Evolutionary conservation across 2,797 vertebrate genomes (phyloP).

Genomic region (Chelon labrosus): DNA sequence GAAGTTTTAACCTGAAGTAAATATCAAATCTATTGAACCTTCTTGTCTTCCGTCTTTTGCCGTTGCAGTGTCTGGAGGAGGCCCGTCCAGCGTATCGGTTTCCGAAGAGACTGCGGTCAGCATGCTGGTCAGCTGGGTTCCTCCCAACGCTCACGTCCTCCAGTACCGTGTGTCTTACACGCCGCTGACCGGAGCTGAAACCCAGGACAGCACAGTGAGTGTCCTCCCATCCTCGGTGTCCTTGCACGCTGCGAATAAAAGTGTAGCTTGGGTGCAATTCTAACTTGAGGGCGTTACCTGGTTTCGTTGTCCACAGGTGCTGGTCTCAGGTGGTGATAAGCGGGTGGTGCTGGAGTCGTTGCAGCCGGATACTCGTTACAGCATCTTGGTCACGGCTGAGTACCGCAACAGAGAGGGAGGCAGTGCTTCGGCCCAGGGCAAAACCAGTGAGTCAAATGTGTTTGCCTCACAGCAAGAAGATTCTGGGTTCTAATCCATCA

Average conservation of each 20-base stretch:
- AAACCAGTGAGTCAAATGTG: constrained; percentile 84
- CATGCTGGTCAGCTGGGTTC: constrained; percentile 89
- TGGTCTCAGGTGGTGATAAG: constrained; percentile 85
- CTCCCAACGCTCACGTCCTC: constrained; percentile 87
- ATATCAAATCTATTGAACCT: not conserved
- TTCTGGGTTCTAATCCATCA: too few relatives aligned
- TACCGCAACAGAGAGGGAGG: constrained; percentile 89
- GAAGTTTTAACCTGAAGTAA: not conserved
- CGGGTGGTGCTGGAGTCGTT: constrained; percentile 83
- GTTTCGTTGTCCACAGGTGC: constrained; percentile 82
- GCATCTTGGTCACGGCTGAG: constrained; percentile 87
- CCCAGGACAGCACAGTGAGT: constrained; percentile 87
- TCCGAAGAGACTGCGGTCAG: constrained; percentile 89
- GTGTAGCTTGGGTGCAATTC: too few relatives aligned
- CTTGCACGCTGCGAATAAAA: too few relatives aligned
- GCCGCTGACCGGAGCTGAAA: constrained; percentile 80
- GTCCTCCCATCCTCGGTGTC: not conserved
- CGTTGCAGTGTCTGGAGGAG: constrained; percentile 84
- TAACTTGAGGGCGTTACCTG: not conserved
- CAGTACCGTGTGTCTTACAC: constrained; percentile 89
- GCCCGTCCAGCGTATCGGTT: constrained; percentile 86
- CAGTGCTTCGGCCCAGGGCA: constrained; percentile 82
- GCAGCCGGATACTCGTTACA: constrained; percentile 90
- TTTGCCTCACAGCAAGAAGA: not conserved
- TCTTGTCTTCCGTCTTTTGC: not conserved